phyloP scores from a whole-genome alignment of 2,113 vertebrate species.

The Nanorana parkeri region DNA sequence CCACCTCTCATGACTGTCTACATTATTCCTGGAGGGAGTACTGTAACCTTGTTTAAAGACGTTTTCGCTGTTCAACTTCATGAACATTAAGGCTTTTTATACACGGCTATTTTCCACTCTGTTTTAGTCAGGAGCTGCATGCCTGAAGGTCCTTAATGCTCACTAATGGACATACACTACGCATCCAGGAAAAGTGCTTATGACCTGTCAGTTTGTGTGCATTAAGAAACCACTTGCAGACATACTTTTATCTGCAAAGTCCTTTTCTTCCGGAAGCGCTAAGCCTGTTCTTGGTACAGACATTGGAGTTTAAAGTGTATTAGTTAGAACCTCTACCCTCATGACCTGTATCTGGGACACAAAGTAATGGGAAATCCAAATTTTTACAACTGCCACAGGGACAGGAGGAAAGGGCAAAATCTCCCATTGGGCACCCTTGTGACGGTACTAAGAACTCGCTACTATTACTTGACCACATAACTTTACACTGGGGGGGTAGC shows the following conservation, averaged over 20 bases:
- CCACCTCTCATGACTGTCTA: no score
- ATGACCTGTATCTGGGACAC: no score
- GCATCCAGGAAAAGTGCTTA: not conserved
- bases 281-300: not conserved
- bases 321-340: no score
- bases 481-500: no score
- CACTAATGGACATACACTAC: slow-evolving; percentile 16
- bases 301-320: no score
- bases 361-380: no score
- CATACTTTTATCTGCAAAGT: not conserved
- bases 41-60: not conserved
- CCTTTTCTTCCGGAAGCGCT: not conserved
- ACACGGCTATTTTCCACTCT: not conserved
- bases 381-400: no score
- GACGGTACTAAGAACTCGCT: no score
- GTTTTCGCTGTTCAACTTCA: not conserved
- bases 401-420: no score
- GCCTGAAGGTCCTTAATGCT: slow-evolving; percentile 4
- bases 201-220: slow-evolving; percentile 1
- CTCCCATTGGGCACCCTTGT: no score
- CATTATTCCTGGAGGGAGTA: no score
- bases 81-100: not conserved
- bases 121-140: slow-evolving; percentile 35
- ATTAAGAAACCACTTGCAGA: slow-evolving; percentile 2
- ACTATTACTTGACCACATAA: no score